Evolutionary conservation across 2,888 invertebrate genomes (phyloP), one percentile per base, ranked within the genome.

Genomic region (Drosophila imparisetae): DNA sequence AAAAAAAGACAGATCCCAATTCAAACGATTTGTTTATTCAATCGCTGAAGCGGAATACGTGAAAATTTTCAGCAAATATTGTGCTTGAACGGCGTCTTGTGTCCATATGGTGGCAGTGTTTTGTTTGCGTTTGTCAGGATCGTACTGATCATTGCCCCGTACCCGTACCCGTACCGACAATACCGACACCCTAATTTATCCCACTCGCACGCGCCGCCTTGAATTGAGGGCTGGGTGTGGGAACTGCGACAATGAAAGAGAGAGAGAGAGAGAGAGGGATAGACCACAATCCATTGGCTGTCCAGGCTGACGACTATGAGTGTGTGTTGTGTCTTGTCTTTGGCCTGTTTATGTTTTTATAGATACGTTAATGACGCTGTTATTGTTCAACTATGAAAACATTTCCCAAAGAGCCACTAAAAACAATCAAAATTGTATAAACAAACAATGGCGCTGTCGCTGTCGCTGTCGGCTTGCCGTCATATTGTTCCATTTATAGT

Each of bases 361-460:
- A 83, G 88, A 86, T 86, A 72, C 75, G 90, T 88, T 90, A 90
- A 89, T 81, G 88, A 88, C 78, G 75, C 73, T 85, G 79, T 90
- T 88, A 83, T 90, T 90, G 80, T 86, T 83, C 72, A 75, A 75
- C 86, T 86, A 81, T 66, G 81, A 73, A 83, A 79, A 81, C 75
- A 65, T 75, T 78, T 65, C 66, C 66, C 38, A 65, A 80, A 72
- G 77, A 78, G 81, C 76, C 82, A 79, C 83, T 84, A 78, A 83
- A 82, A 84, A 87, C 89, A 86, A 86, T 86, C 78, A 84, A 80
- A 87, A 66, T 86, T 84, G 81, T 74, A 68, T 86, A 89, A 89
- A 89, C 83, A 89, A 90, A 89, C 87, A 89, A 87, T 68, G 85
- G 85, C 80, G 80, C 78, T 85, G 79, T 75, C 74, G 64, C 77